Base-by-base conservation (phyloP, 2,113 vertebrate species). In the Prionailurus viverrinus region DNA sequence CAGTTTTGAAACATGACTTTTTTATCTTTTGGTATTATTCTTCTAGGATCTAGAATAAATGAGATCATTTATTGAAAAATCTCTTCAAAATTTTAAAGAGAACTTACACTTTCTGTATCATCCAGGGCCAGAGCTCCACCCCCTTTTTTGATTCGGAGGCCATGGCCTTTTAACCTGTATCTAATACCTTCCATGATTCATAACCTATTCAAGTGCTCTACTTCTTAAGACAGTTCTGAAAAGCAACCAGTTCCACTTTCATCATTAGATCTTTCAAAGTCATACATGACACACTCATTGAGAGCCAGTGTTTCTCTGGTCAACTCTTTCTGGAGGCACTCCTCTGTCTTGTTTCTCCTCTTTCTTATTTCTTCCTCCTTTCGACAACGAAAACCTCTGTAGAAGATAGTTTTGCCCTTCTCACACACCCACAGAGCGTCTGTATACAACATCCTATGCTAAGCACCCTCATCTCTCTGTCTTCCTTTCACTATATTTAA, bases 1-100 rank as follows among this genome's bases (percentile, higher is more conserved):
- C 76, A 81, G n/a, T 45, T 95, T 92, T 69, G 58, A 63, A 95
- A 96, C 21, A 73, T n/a, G 31, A 82, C 71, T 91, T 87, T 87
- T 45, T 36, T 82, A 36, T 69, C 66, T 76, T 86, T 41, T 41
- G n/a, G 41, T 84, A 36, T 91, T 92, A 36, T 94, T 92, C 82
- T 71, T 58, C 61, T 41, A 83, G 25, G 41, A 65, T 88, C 63
- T 66, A 91, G 78, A 91, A 87, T 90, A 87, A 76, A 53, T 61
- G 4, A 73, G 41, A 73, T 10, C 14, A 16, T 48, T 82, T 74
- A 84, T 0, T 89, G 51, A 55, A 33, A 88, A 79, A 1, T 81
- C 78, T 79, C 61, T 25, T 16, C 27, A 68, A 51, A 33, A 23
- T 89, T 93, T 88, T 55, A 78, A 92, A 89, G 89, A 48, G 29